Percentiles rank a stretch among this genome's conserved stretches.
Evolutionary conservation across 2,797 vertebrate species (phyloP).

Genomic region (Danio choprae): DNA sequence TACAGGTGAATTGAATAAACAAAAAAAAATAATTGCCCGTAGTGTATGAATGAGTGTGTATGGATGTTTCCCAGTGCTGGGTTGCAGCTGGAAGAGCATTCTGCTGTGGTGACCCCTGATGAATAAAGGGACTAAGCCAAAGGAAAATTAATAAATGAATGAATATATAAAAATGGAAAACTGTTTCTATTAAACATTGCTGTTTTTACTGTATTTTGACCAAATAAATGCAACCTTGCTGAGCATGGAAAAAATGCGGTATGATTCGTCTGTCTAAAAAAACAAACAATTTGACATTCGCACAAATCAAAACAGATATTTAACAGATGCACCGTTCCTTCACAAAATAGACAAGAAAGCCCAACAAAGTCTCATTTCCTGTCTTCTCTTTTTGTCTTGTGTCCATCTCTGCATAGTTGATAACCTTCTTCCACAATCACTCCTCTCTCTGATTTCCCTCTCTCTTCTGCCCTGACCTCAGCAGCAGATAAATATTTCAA

Average conservation of each 20-base stretch:
- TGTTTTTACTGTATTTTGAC: neutral
- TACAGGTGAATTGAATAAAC: too few species aligned
- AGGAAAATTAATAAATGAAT: too few species aligned
- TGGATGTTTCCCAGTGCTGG: too few species aligned
- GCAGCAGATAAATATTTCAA: conserved; percentile 52
- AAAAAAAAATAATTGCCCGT: too few species aligned
- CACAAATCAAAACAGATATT: neutral
- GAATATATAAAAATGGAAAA: too few species aligned
- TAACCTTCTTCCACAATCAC: conserved; percentile 39
- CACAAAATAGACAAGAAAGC: conserved; percentile 43
- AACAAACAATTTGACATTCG: neutral
- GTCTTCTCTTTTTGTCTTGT: neutral
- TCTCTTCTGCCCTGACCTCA: conserved; percentile 11
- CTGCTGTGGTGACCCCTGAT: too few species aligned
- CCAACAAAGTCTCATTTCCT: conserved; percentile 34
- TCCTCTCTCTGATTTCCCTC: conserved; percentile 21
- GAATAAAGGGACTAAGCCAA: too few species aligned
- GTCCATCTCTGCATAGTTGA: conserved; percentile 21
- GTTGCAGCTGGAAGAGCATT: too few species aligned
- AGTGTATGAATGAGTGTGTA: too few species aligned
- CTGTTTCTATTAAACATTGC: neutral
- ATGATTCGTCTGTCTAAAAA: neutral
- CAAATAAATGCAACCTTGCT: neutral
- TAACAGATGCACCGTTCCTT: neutral
- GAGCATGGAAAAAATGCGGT: neutral